Base-by-base conservation (phyloP, 2,888 invertebrate species). In the Dasysyrphus tricinctus region DNA sequence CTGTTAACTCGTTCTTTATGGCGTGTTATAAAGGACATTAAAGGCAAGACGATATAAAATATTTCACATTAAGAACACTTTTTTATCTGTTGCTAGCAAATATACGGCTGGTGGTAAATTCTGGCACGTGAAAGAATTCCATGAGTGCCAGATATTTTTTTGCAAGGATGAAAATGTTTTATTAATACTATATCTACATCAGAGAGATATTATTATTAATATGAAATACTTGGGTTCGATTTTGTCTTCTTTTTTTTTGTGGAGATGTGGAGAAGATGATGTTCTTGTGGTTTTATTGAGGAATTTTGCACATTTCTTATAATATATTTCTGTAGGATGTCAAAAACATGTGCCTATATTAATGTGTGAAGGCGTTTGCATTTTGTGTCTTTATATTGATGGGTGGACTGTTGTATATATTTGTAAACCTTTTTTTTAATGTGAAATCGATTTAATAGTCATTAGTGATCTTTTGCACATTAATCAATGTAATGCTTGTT, bases 401-500 rank as follows among this genome's bases (percentile, higher is more conserved):
- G 47, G 24, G 9, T 59, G 2, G 44, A 54, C 47, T 57, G 12
- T 7, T 9, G 3, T 16, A 2, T 16, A 12, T 34, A 37, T n/a
- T 14, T 34, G 8, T 56, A 8, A 2, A 51, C 12, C 29, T 54
- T 54, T 32, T 54, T 47, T 16, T 37, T 42, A 61, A 61, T 78
- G 34, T 5, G 54, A 81, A 74, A 67, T 80, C 72, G 67, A 80
- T 77, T 85, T 51, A 49, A 77, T 72, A 56, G 84, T 80, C 72
- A 72, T 63, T 70, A 51, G 44, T 63, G 80, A 82, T 86, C n/a
- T 75, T 86, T 86, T 72, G 72, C 77, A 78, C 75, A 86, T 82
- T 86, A 86, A 82, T 86, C 82, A 82, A 79, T 75, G 81, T 86
- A 59, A 65, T 75, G 59, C 86, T 82, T 86, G 81, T 86, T 86